These are phyloP conservation scores for Gopherus flavomarginatus DNA, from an alignment of 2,113 vertebrate genomes.

Conservation along the genomic window DNA sequence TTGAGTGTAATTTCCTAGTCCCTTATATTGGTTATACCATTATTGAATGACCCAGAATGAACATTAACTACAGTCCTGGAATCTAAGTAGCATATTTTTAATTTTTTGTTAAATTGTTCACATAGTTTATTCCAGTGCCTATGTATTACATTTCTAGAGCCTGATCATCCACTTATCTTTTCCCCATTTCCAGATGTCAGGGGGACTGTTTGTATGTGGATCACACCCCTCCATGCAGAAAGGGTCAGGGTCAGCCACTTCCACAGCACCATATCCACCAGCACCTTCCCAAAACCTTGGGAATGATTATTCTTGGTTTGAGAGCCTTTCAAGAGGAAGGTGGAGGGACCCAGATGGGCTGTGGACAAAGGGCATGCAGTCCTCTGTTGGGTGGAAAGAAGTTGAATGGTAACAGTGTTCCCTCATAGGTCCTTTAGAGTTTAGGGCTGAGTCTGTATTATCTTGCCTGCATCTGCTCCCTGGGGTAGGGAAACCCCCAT, in stretches of 20 bases:
- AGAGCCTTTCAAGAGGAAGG: slow-evolving; percentile 2
- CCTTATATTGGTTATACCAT: neutral
- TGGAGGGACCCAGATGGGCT: slow-evolving; percentile 27
- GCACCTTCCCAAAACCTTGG: neutral
- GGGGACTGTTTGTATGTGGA: neutral
- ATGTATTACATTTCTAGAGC: neutral
- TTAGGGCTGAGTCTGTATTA: neutral
- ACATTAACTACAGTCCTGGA: neutral
- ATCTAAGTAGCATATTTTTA: neutral
- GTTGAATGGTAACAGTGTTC: neutral
- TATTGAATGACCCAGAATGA: neutral
- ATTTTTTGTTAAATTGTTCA: slow-evolving; percentile 11
- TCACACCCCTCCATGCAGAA: neutral
- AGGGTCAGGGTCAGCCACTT: neutral
- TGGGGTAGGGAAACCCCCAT: slow-evolving; percentile 11
- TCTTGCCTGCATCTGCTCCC: neutral
- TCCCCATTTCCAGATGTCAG: neutral
- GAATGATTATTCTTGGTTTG: neutral
- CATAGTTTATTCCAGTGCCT: slow-evolving; percentile 22
- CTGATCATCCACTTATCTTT: neutral
- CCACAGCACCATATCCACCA: neutral
- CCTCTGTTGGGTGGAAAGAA: neutral
- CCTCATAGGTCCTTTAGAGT: slow-evolving; percentile 20
- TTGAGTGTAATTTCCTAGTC: neutral
- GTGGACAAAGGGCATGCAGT: neutral